Base-by-base conservation (phyloP, 2,797 vertebrate genomes). In the Acanthiza pusilla region DNA sequence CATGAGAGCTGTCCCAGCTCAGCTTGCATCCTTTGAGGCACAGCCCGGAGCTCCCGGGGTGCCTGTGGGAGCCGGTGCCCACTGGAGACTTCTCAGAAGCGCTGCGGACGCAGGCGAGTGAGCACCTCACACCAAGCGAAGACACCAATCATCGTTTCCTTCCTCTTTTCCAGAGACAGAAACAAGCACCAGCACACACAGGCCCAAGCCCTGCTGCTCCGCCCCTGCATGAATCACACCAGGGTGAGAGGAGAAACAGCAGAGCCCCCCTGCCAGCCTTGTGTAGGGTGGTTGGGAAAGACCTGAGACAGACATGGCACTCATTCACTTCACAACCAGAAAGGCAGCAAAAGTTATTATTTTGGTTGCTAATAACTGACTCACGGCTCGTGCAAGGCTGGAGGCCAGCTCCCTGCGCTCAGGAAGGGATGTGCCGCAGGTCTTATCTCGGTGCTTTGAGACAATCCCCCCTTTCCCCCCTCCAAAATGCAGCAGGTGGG, bases 91-190 rank as follows among this genome's bases (percentile, higher is more conserved):
- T 96, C 96, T 94, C 76, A 47, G 89, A 96, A 96, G 66, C 0
- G 1, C 68, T 51, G 14, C 45, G 12, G 38, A 36, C 2, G 6
- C 3, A 0, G 26, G 65, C 2, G 4, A 65, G 51, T 1, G 22
- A 81, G 51, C 61, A 48, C 82, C 75, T 85, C 74, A 36, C 55
- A 2, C 38, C 4, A 3, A 27, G 70, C 4, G 0, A 82, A 91
- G 84, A 57, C 70, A 80, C 38, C 45, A 7, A 38, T 83, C 10
- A n/a, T 88, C 42, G 58, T 63, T 98, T 98, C 96, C 96, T 97
- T 98, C 96, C 96, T 97, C 71, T 91, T 96, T 94, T 95, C 93
- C 96, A 95, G 88, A 93, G 72, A 93, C 58, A 90, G 95, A 94
- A 97, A 58, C 79, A 84, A 29, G 77, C 70, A 32, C 47, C 7